Evolutionary conservation across 2,113 vertebrate genomes (phyloP), one percentile per base, ranked within the genome.

Genomic region (Orcinus orca): DNA sequence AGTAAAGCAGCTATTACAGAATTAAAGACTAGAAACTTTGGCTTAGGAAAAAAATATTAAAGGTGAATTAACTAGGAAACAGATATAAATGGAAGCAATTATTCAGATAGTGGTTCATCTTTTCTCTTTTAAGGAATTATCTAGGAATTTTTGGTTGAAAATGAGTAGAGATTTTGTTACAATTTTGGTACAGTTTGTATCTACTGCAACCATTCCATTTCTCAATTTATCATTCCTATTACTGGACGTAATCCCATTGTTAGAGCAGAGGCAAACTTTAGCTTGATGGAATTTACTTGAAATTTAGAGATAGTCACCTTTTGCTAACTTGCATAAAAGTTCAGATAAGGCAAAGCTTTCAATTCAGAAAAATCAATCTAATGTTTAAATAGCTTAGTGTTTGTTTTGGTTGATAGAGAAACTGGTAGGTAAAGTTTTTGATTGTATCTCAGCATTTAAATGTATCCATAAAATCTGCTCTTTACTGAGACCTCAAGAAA

Each of bases 381-480:
- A 58, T 90, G 62, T 47, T 96, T 97, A 97, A 97, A 97, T 83
- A 96, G 60, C 31, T 95, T 89, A 63, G 25, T 97, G 81, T 96
- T 97, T 97, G 33, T 96, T 95, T 96, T 96, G 74, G 77, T 95
- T 96, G 68, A 92, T 92, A 77, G 88, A 88, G 94, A 97, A 93
- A 88, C 88, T 60, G 29, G 76, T 88, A 96, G 77, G 71, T 87
- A 90, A 50, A 38, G 77, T 96, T 98, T 96, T 65, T 62, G 3
- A 97, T 95, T 92, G 6, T 88, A 95, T 92, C 65, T 92, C 17
- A 96, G 93, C 71, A 96, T 95, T 95, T 92, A 90, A 96, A 97
- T 87, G 21, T 94, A 62, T 68, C 70, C 33, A 79, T 79, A 85
- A 87, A 79, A 11, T 55, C 55, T 93, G 44, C 12, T 93, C 36